Base-by-base conservation (phyloP, 2,113 vertebrate genomes). In the Zosterops pallidus region DNA sequence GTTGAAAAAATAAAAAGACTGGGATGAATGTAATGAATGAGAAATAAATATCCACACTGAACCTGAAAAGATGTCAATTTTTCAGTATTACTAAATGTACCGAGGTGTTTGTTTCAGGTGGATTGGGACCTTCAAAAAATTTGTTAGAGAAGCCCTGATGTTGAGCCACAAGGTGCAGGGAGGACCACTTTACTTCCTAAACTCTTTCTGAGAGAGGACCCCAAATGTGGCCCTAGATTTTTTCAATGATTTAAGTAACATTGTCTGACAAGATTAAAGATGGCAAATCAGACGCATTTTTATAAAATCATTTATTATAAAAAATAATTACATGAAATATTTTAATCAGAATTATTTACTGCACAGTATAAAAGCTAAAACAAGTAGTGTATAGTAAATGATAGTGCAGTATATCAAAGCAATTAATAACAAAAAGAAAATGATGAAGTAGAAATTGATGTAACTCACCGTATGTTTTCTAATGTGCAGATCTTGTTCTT, bases 61-160 rank as follows among this genome's bases (percentile, higher is more conserved):
- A 79, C n/a, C 22, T 37, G 37, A 79, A 86, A 85, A 46, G 65
- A 6, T 41, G 11, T 33, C 5, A 1, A 19, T 57, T 55, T 85
- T 35, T 71, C 46, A 63, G 6, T 35, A 44, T 50, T 88, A 39
- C 1, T 92, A 86, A 71, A 26, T 3, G 16, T 49, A 41, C 5
- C 0, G 1, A 76, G 5, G 4, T 19, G 7, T 76, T 25, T 42
- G 7, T 31, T 9, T 4, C 2, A 0, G 3, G 7, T 50, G 52
- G 20, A 35, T 13, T 11, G 29, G 20, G 7, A 76, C 8, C 25
- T 42, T 35, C 71, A 50, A 24, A 31, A 57, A 60, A 6, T 29
- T 57, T 50, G 9, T 57, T 41, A 35, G 42, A 57, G 50, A 47
- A 65, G 5, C 14, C 29, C 8, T 65, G 24, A 56, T 29, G 8